Percentiles rank a stretch among this genome's conserved stretches.
These are phyloP conservation scores for Oxyruncus cristatus DNA, from an alignment of 2,113 vertebrate genomes.

Conservation along the genomic window DNA sequence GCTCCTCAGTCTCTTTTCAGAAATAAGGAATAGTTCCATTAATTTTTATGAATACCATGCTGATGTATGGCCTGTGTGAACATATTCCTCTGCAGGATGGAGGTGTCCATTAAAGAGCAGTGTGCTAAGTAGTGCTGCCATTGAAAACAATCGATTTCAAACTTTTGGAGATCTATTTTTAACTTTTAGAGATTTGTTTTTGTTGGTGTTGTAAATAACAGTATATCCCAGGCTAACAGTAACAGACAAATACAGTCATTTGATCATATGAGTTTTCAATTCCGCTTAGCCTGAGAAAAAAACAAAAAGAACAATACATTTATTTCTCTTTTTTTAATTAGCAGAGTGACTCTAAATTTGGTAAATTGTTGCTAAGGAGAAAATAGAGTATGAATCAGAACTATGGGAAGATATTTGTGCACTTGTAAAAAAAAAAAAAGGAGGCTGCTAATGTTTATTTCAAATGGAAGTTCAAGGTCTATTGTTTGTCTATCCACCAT, in stretches of 20 bases:
- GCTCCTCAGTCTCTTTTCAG: background rate
- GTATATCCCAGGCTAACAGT: background rate
- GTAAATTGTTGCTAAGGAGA: conserved; percentile 7
- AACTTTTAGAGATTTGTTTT: background rate
- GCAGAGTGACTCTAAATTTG: background rate
- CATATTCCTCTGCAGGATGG: background rate
- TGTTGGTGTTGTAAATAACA: background rate
- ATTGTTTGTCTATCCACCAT: conserved; percentile 40
- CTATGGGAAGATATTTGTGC: background rate
- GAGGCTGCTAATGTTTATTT: conserved; percentile 9
- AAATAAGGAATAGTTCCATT: background rate
- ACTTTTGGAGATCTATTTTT: background rate
- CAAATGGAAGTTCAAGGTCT: conserved; percentile 44
- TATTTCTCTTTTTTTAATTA: conserved; percentile 30
- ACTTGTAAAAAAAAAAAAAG: background rate
- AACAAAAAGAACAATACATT: background rate
- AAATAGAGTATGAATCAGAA: conserved; percentile 12
- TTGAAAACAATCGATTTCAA: background rate
- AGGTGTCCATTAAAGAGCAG: background rate
- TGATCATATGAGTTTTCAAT: background rate
- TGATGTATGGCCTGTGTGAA: background rate
- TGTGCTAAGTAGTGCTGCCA: background rate
- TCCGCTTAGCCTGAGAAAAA: background rate
- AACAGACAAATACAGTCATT: background rate
- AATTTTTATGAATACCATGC: background rate